Conservation (phyloP, 1,140 invertebrate genomes). For the Drosophila sulfurigaster region DNA sequence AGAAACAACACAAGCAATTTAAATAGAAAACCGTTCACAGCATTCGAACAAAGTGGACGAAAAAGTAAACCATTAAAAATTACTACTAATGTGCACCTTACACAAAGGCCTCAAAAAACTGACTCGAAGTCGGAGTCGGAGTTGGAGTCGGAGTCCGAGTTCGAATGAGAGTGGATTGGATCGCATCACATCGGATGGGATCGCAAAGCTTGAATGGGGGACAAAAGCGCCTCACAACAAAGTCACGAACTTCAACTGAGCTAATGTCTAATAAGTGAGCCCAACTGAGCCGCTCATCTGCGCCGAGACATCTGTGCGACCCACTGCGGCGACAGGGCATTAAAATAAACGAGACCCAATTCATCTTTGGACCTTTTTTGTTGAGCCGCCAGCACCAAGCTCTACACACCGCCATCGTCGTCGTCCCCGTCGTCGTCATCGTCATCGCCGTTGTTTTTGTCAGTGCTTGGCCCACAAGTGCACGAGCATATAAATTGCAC, state of each 20-base stretch:
- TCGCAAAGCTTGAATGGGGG: constrained; percentile 41
- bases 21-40: constrained; percentile 73
- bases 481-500: constrained; percentile 64
- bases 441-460: background rate
- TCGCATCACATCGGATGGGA: constrained; percentile 37
- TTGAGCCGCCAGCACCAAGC: constrained; percentile 53
- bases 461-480: constrained; percentile 2
- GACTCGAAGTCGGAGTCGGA: background rate
- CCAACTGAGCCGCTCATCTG: constrained; percentile 1
- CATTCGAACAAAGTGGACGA: constrained; percentile 69
- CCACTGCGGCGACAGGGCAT: constrained; percentile 83
- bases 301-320: constrained; percentile 59
- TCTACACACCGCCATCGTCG: background rate
- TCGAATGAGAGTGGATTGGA: constrained; percentile 3
- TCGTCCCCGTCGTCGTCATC: background rate
- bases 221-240: constrained; percentile 66
- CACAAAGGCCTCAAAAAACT: constrained; percentile 56
- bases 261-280: constrained; percentile 70
- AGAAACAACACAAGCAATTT: constrained; percentile 61
- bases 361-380: constrained; percentile 79
- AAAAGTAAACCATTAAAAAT: constrained; percentile 83
- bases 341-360: constrained; percentile 84
- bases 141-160: background rate
- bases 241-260: constrained; percentile 68
- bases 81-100: constrained; percentile 84